phyloP scores from a whole-genome alignment of 2,113 vertebrate species.

The Mionectes macconnelli region DNA sequence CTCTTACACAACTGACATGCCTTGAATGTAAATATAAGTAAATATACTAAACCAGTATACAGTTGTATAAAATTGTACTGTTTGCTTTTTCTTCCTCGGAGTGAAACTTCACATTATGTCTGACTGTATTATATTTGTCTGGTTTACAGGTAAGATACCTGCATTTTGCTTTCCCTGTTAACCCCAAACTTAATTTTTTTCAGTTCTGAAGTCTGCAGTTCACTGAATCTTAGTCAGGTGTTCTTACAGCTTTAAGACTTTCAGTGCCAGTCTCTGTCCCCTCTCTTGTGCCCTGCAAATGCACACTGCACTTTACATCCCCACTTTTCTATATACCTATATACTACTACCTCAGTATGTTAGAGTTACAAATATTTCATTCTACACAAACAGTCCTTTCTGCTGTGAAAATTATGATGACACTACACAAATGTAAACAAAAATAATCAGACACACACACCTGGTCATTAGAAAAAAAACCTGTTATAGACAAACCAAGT shows the following conservation, averaged over 20 bases:
- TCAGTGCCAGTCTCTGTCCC: not conserved
- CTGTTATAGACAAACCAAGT: not conserved
- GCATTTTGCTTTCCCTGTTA: not conserved
- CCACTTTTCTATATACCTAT: not conserved
- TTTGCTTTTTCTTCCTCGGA: not conserved
- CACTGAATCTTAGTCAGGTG: not conserved
- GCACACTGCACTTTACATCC: not conserved
- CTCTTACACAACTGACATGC: rapidly evolving
- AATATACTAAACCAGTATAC: not conserved
- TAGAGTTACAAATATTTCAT: not conserved
- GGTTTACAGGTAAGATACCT: not conserved
- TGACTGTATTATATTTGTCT: not conserved
- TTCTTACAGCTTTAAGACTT: not conserved
- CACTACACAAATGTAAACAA: not conserved
- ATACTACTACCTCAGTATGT: not conserved
- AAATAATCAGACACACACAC: not conserved
- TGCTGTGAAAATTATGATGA: not conserved
- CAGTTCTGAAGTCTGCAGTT: not conserved
- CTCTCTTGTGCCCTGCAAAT: not conserved
- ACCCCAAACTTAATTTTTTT: not conserved
- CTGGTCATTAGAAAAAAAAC: not conserved
- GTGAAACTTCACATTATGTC: not conserved
- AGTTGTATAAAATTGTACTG: too few species aligned
- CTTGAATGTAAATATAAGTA: not conserved
- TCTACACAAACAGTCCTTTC: not conserved